phyloP scores from a whole-genome alignment of 2,797 vertebrate species.

The Borostomias antarcticus region DNA sequence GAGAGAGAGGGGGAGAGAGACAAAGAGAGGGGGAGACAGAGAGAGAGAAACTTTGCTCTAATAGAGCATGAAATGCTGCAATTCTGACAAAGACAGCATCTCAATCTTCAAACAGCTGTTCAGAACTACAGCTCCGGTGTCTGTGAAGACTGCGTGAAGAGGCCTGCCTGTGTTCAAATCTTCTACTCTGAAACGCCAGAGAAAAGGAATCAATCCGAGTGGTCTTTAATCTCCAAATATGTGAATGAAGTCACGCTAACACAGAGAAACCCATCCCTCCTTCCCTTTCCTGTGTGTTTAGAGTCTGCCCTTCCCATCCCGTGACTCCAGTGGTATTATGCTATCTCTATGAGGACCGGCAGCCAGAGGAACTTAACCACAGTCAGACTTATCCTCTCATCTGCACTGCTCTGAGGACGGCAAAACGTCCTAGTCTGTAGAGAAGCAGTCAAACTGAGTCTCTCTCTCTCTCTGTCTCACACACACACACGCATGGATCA shows the following conservation, averaged over 20 bases:
- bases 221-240: not conserved
- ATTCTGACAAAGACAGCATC: constrained; percentile 48
- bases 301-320: not conserved
- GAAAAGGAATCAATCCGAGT: not conserved
- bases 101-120: constrained; percentile 33
- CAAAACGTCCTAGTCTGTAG: not conserved
- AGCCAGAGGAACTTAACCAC: not conserved
- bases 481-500: not conserved
- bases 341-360: not conserved
- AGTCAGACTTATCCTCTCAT: not conserved
- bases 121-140: not conserved
- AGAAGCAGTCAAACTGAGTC: not conserved
- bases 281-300: not conserved
- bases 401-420: not conserved
- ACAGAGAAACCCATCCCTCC: no score
- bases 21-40: not conserved
- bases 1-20: constrained; percentile 4
- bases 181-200: not conserved
- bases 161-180: not conserved
- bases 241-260: not conserved
- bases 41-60: constrained; percentile 38
- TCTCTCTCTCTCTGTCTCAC: not conserved
- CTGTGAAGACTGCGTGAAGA: not conserved
- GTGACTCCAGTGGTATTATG: not conserved
- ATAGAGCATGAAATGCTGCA: constrained; percentile 56